Evolutionary conservation across 2,888 invertebrate species (phyloP).

Genomic region (Leptothorax acervorum): DNA sequence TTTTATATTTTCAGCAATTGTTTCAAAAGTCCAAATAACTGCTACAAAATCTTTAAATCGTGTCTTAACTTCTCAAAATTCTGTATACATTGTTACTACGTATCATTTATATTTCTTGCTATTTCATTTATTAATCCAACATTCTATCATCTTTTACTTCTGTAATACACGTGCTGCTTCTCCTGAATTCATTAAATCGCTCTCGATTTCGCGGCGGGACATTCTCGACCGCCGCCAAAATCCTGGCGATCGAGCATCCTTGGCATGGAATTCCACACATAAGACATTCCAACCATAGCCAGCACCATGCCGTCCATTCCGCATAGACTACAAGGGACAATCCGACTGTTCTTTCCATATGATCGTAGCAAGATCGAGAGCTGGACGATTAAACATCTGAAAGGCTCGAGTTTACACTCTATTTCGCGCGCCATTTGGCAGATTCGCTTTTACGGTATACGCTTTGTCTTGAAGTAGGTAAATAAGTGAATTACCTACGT

Average conservation of each 20-base stretch:
- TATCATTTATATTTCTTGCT: not conserved
- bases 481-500: constrained; percentile 69
- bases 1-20: not conserved
- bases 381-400: not conserved
- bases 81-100: not conserved
- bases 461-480: constrained; percentile 59
- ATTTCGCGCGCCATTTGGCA: constrained; percentile 58
- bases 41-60: not conserved
- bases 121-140: not conserved
- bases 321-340: constrained; percentile 2
- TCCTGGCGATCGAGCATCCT: constrained; percentile 49
- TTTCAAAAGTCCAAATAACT: not conserved
- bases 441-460: constrained; percentile 56
- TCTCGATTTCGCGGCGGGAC: constrained; percentile 42
- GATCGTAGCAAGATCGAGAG: constrained; percentile 12
- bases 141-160: not conserved
- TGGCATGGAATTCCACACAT: constrained; percentile 52
- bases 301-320: constrained; percentile 47
- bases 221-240: constrained; percentile 50
- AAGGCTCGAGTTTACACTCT: constrained; percentile 50
- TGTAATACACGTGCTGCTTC: not conserved
- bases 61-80: not conserved
- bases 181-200: constrained; percentile 37
- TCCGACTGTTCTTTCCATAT: constrained; percentile 35
- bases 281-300: constrained; percentile 53